phyloP scores from a whole-genome alignment of 1,140 invertebrate species.

The Platorchestia sp. region DNA sequence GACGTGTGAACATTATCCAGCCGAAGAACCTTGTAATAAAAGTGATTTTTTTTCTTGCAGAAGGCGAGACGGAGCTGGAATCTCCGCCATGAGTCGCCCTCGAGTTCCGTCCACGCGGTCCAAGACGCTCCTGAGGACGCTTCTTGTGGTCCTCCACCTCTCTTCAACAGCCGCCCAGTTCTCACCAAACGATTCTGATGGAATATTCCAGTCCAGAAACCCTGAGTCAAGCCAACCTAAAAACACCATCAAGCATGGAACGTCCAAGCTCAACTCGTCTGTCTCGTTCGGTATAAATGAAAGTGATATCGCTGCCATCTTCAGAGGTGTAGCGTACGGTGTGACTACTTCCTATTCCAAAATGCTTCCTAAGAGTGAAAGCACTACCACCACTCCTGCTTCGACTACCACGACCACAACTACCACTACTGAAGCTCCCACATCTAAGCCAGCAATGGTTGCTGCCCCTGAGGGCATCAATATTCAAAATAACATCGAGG shows the following conservation, averaged over 20 bases:
- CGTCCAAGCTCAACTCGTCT: conserved; percentile 25
- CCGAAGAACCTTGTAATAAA: not conserved
- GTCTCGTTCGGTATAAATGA: conserved; percentile 59
- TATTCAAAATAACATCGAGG: not conserved
- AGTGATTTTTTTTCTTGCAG: conserved; percentile 23
- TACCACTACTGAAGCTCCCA: conserved; percentile 14
- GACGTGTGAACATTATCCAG: too few relatives aligned
- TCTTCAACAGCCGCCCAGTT: conserved; percentile 6
- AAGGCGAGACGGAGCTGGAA: not conserved
- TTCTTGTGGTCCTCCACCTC: not conserved
- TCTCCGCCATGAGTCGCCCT: conserved; percentile 5
- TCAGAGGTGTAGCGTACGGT: conserved; percentile 64
- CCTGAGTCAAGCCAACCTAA: not conserved
- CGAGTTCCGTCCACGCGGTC: not conserved
- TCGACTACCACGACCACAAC: conserved; percentile 16
- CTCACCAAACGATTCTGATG: not conserved
- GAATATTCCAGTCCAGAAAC: conserved; percentile 14
- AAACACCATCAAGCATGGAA: not conserved
- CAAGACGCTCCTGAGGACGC: not conserved
- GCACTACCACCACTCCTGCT: conserved; percentile 57
- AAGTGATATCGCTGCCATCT: conserved; percentile 64
- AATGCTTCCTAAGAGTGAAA: not conserved
- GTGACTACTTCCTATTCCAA: conserved; percentile 57
- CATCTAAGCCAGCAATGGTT: not conserved
- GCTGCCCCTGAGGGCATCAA: conserved; percentile 7